Conservation (phyloP, 2,113 vertebrate species). For the Hypomesus transpacificus region DNA sequence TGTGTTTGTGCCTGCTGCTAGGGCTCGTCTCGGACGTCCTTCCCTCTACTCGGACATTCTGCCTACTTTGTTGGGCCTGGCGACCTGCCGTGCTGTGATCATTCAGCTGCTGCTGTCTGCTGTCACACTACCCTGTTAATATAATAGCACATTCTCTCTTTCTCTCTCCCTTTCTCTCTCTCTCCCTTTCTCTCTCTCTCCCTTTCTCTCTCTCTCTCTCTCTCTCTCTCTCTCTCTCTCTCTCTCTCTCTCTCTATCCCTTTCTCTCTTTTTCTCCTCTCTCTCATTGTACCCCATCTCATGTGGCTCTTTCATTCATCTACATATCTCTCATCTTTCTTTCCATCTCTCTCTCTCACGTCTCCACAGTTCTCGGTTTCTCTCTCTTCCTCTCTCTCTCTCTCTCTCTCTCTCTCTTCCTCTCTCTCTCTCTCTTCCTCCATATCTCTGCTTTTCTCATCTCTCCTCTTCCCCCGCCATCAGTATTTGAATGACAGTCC, state of each 20-base stretch:
- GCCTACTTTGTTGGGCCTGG: neutral
- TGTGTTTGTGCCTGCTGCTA: slow-evolving; percentile 4
- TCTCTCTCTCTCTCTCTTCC: neutral
- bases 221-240: slow-evolving; percentile 12
- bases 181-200: slow-evolving; percentile 9
- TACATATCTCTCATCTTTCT: neutral
- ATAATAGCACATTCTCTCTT: slow-evolving; percentile 29
- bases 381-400: neutral
- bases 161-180: slow-evolving; percentile 17
- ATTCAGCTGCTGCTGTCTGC: slow-evolving; percentile 28
- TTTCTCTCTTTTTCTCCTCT: neutral
- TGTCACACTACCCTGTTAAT: slow-evolving; percentile 35
- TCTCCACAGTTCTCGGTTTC: neutral
- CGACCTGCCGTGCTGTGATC: slow-evolving; percentile 34
- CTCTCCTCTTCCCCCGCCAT: neutral
- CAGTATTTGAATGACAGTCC: slow-evolving; percentile 16
- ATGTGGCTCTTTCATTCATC: no score
- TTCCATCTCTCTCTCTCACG: neutral
- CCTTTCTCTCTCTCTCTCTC: neutral
- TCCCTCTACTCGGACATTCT: neutral
- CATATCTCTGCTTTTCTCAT: neutral
- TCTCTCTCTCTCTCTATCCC: slow-evolving; percentile 8
- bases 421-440: neutral
- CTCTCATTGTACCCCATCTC: no score
- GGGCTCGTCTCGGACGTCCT: neutral